These are phyloP conservation scores for Phengaris alcon DNA, from an alignment of 2,888 invertebrate genomes.

Conservation along the genomic window DNA sequence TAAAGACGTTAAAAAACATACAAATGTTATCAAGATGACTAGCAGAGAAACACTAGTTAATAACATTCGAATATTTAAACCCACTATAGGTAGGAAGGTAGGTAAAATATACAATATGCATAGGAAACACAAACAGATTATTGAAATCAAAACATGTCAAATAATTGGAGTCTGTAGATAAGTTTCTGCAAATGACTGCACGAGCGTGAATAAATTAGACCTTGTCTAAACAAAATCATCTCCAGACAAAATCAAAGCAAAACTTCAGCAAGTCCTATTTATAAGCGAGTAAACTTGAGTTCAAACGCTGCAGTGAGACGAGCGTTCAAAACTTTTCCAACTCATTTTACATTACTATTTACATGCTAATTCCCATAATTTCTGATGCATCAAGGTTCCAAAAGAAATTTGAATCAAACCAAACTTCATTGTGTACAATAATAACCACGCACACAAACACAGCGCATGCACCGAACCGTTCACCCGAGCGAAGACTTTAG, in stretches of 20 bases:
- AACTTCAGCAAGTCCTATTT: background rate
- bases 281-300: background rate
- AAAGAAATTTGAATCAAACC: slow-evolving; percentile 62
- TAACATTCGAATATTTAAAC: too few relatives aligned
- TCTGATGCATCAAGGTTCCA: slow-evolving; percentile 33
- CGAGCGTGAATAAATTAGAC: background rate
- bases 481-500: slow-evolving; percentile 54
- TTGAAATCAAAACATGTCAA: background rate
- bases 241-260: slow-evolving; percentile 19
- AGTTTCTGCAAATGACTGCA: background rate
- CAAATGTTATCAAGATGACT: too few relatives aligned
- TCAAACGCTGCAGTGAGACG: background rate
- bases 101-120: background rate
- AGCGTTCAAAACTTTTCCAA: background rate
- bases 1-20: too few relatives aligned
- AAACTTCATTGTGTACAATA: slow-evolving; percentile 65
- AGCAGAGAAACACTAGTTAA: too few relatives aligned
- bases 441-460: slow-evolving; percentile 57
- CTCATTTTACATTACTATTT: slow-evolving; percentile 13
- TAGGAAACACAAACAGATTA: background rate
- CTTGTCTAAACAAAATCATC: slow-evolving; percentile 19
- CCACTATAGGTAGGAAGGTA: too few relatives aligned
- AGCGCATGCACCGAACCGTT: slow-evolving; percentile 58
- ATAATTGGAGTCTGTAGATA: background rate
- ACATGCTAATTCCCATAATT: slow-evolving; percentile 16